Evolutionary conservation across 2,797 vertebrate species (phyloP).

Genomic region (Heliangelus exortis): DNA sequence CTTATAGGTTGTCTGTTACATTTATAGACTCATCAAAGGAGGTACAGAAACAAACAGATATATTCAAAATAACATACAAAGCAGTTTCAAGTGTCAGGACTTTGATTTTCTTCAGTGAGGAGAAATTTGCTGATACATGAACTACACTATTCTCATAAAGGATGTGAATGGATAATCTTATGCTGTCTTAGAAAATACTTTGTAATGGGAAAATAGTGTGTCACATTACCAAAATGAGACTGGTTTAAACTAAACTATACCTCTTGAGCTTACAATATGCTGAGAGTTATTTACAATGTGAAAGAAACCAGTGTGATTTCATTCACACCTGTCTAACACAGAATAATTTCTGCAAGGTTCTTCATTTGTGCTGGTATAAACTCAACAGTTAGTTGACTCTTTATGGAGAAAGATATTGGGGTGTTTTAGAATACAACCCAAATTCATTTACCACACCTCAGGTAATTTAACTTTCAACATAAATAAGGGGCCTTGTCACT

Average conservation of each 20-base stretch:
- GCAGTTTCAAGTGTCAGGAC: neutral
- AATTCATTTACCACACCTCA: neutral
- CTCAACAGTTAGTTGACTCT: neutral
- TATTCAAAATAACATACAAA: neutral
- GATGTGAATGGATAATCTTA: neutral
- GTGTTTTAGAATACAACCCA: neutral
- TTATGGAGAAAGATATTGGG: neutral
- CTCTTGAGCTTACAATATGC: neutral
- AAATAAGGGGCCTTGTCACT: neutral
- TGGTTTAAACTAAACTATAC: constrained; percentile 30
- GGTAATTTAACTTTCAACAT: neutral
- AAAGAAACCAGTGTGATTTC: neutral
- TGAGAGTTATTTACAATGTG: neutral
- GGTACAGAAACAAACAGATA: neutral
- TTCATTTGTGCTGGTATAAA: neutral
- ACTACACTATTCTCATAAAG: neutral
- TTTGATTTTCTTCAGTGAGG: neutral
- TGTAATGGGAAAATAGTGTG: neutral
- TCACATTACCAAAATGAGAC: neutral
- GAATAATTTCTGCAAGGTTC: constrained; percentile 3
- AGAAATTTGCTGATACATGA: neutral
- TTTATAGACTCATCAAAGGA: neutral
- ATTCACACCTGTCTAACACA: neutral
- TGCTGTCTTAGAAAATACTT: constrained; percentile 11
- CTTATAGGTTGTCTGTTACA: neutral